These are phyloP conservation scores for Megalonaias nervosa DNA, from an alignment of 1,140 invertebrate species.

Conservation along the genomic window DNA sequence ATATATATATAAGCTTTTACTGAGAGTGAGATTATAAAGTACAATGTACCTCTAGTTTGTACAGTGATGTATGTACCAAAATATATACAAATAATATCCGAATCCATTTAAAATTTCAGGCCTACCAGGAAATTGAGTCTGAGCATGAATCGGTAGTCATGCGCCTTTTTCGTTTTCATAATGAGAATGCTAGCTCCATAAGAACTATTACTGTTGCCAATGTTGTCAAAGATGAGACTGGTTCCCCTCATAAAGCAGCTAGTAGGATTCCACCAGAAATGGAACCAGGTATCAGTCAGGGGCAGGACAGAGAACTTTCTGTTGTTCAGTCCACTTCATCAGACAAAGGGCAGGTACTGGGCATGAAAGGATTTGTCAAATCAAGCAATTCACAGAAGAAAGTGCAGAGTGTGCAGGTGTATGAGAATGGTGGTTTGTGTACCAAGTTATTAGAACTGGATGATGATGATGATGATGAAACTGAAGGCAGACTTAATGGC, in stretches of 20 bases:
- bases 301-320: not conserved
- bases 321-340: not conserved
- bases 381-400: conserved; percentile 9
- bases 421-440: conserved; percentile 45
- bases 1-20: too few species aligned
- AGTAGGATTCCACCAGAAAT: not conserved
- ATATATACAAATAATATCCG: too few species aligned
- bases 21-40: too few species aligned
- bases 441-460: conserved; percentile 43
- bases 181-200: conserved; percentile 86
- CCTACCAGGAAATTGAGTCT: conserved; percentile 76
- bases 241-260: not conserved
- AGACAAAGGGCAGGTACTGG: conserved; percentile 18
- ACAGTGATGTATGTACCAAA: too few species aligned
- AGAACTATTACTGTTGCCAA: conserved; percentile 84
- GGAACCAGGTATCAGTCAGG: too few species aligned
- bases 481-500: conserved; percentile 37
- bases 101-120: conserved; percentile 48
- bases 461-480: conserved; percentile 29
- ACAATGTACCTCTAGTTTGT: too few species aligned
- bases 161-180: conserved; percentile 85
- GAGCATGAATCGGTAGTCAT: conserved; percentile 87
- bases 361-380: conserved; percentile 3
- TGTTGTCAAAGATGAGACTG: conserved; percentile 68
- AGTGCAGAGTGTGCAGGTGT: conserved; percentile 44